phyloP scores from a whole-genome alignment of 30 jellyfish, hydroid and myxozoan genomes.

The Aurelia aurita region DNA sequence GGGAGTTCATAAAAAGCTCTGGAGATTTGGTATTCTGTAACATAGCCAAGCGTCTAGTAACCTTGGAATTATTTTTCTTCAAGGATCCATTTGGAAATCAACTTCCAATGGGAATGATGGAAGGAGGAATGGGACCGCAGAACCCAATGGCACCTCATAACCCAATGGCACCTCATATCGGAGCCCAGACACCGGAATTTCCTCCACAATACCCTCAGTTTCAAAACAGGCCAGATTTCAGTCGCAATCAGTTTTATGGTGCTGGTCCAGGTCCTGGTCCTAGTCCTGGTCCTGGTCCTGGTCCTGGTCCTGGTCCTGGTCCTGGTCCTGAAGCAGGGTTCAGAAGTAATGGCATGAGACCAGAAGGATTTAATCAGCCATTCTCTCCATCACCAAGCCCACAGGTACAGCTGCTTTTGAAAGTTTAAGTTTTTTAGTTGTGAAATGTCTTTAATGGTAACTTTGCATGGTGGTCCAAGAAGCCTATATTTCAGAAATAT shows the following conservation, averaged over 20 bases:
- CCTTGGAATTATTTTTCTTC: background rate
- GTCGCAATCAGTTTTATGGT: slow-evolving; percentile 49
- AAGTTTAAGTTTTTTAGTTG: too few species aligned
- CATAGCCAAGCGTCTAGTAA: too few species aligned
- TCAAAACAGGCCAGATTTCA: slow-evolving; percentile 62
- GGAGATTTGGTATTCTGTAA: too few species aligned
- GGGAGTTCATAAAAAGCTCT: too few species aligned
- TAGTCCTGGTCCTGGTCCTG: slow-evolving; percentile 42
- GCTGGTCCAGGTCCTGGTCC: too few species aligned
- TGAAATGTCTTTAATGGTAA: too few species aligned
- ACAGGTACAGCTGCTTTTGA: slow-evolving; percentile 15
- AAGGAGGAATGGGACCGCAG: slow-evolving; percentile 51
- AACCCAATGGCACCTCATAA: slow-evolving; percentile 51
- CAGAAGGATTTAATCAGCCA: slow-evolving; percentile 61
- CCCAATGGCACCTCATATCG: slow-evolving; percentile 55
- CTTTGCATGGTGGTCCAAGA: too few species aligned
- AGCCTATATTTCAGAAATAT: too few species aligned
- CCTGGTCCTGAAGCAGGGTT: slow-evolving; percentile 62
- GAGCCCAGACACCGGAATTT: slow-evolving; percentile 52
- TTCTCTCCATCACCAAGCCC: slow-evolving; percentile 70
- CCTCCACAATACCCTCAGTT: slow-evolving; percentile 65
- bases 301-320: slow-evolving; percentile 27
- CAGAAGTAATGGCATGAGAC: slow-evolving; percentile 65
- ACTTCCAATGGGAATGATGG: slow-evolving; percentile 74
- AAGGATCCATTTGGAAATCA: slow-evolving; percentile 60